Base-by-base conservation (phyloP, 2,113 vertebrate species). In the Pygathrix nemaeus region DNA sequence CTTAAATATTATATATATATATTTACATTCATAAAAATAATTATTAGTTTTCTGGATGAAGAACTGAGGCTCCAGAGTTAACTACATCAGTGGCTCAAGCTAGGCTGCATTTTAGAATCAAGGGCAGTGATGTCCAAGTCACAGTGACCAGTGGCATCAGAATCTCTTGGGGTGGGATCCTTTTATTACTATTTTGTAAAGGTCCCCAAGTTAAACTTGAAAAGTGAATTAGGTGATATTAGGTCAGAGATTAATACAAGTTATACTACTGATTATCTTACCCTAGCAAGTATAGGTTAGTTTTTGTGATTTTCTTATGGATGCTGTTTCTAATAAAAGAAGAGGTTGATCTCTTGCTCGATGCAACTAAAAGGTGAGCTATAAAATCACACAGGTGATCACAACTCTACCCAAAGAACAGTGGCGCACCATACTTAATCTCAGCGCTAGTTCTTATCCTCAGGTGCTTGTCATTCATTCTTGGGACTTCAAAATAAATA, bases 401-500 rank as follows among this genome's bases (percentile, higher is more conserved):
- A 70, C 35, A 92, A 20, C 21, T 61, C 38, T 75, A 75, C n/a
- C 20, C 35, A 35, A 84, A 89, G 50, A 55, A 82, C 0, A 72
- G 45, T 0, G 30, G 6, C 32, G 59, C 25, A 64, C 43, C 61
- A 10, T 21, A 48, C 25, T 86, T 82, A 68, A 52, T 20, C 32
- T 72, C 1, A 93, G 75, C 43, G 23, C 50, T 72, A 64, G 70
- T 59, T 40, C 23, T 43, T 16, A 78, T 17, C 35, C 16, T 38
- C 12, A 52, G 38, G 45, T 73, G 17, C 40, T 43, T 73, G 79
- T 16, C 8, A 48, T 9, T 90, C 75, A 83, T 57, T 93, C 45
- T 66, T 76, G 72, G 66, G 38, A 86, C 35, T 93, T 93, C 38
- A 64, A 92, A 92, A 89, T 70, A 92, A 81, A 86, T 64, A 55